Evolutionary conservation across 2,113 vertebrate genomes (phyloP).

Genomic region (Octodon degus): DNA sequence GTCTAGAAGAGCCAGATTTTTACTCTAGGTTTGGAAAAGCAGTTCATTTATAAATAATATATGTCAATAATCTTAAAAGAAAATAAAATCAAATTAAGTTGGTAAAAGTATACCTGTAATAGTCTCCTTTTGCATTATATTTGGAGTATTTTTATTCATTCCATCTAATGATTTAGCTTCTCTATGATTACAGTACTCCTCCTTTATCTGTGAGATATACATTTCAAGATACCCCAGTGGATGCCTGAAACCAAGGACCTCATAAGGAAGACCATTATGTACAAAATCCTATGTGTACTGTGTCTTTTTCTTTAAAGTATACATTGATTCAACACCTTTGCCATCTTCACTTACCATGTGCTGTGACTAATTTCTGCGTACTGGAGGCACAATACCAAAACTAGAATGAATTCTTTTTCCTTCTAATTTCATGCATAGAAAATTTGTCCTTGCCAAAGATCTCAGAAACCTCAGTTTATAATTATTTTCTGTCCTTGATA

Average conservation of each 20-base stretch:
- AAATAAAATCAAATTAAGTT: slow-evolving; percentile 46
- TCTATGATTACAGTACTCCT: not conserved
- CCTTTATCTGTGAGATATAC: not conserved
- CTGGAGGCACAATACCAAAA: not conserved
- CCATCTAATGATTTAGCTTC: slow-evolving; percentile 27
- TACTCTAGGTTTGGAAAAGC: slow-evolving; percentile 20
- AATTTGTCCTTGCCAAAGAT: not conserved
- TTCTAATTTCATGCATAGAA: not conserved
- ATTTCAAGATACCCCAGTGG: not conserved
- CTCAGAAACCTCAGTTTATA: not conserved
- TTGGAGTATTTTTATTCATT: slow-evolving; percentile 52
- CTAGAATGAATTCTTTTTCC: not conserved
- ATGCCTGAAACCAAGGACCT: not conserved
- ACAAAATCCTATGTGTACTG: not conserved
- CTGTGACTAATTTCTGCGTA: not conserved
- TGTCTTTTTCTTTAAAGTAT: not conserved
- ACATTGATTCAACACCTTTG: not conserved
- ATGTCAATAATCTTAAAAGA: not conserved
- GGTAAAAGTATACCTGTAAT: not conserved
- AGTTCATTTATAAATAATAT: slow-evolving; percentile 20
- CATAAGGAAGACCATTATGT: not conserved
- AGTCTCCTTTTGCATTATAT: slow-evolving; percentile 17
- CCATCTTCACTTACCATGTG: not conserved
- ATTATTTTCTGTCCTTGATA: not conserved
- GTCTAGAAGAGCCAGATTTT: not conserved